Conservation (phyloP, 2,797 vertebrate species). For the Alauda arvensis region DNA sequence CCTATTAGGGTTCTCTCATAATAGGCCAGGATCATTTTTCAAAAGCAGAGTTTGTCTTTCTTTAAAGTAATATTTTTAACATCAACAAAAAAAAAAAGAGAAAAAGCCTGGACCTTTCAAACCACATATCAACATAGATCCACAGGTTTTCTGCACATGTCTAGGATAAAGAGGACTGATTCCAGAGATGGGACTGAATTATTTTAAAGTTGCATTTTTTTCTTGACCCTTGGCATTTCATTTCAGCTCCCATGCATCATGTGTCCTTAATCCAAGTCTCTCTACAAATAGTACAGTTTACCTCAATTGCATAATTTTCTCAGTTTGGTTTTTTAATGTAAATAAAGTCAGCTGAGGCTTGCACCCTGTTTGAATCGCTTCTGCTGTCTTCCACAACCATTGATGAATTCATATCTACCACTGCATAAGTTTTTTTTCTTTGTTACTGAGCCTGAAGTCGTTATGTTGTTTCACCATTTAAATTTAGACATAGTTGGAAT, state of each 20-base stretch:
- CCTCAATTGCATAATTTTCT: slow-evolving; percentile 36
- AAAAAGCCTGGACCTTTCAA: slow-evolving; percentile 6
- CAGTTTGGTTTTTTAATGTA: neutral
- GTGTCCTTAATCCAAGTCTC: slow-evolving; percentile 51
- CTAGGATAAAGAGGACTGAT: slow-evolving; percentile 21
- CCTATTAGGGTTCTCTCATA: slow-evolving; percentile 27
- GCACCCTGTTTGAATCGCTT: neutral
- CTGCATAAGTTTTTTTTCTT: neutral
- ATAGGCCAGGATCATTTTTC: slow-evolving; percentile 38
- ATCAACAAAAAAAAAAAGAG: neutral
- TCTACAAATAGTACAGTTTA: slow-evolving; percentile 29
- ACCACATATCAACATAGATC: neutral
- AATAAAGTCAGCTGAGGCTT: neutral
- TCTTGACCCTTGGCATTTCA: slow-evolving; percentile 40
- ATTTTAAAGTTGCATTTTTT: slow-evolving; percentile 49
- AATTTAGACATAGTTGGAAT: neutral
- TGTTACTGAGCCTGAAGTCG: neutral
- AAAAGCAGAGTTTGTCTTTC: slow-evolving; percentile 31
- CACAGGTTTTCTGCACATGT: slow-evolving; percentile 63
- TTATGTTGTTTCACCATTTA: neutral
- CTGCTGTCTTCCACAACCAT: neutral
- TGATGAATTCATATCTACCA: neutral
- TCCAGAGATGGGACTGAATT: neutral
- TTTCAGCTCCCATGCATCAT: slow-evolving; percentile 2
- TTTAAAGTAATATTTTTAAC: slow-evolving; percentile 57